Base-by-base conservation (phyloP, 2,113 vertebrate species). In the Lepisosteus oculatus region DNA sequence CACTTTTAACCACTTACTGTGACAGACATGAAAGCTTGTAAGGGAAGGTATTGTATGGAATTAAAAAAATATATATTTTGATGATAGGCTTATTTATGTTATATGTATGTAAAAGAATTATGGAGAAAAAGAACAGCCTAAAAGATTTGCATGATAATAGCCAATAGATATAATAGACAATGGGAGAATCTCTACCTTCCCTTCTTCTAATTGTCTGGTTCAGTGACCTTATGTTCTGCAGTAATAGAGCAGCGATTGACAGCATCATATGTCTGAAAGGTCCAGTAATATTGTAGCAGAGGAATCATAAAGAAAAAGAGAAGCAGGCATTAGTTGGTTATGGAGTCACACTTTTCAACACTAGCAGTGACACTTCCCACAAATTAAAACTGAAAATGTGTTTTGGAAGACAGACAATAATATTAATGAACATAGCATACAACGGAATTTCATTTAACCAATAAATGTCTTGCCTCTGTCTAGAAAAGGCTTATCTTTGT, bases 171-270 rank as follows among this genome's bases (percentile, higher is more conserved):
- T 29, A 29, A 29, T 29, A n/a, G 64, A 66, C 43, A 66, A 47
- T 15, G 8, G 13, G 45, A 15, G 64, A 47, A 45, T 42, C 64
- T 66, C 64, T 6, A 8, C 43, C 13, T 45, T 66, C 43, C 64
- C 43, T 47, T 66, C 43, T 66, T 45, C 3, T 65, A 8, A 43
- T 44, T 15, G 64, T 45, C 3, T 66, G 43, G 64, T 66, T 66
- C 64, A 66, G 64, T 66, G 64, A 66, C 64, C 64, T 66, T 66
- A 42, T 66, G 14, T 44, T 66, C 64, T 66, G 64, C 45, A 66
- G 15, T 66, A 14, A 47, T 66, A 47, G 64, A 12, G 13, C n/a
- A 12, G 14, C 45, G 64, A 66, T 66, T 66, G 64, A 66, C 64
- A 66, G 64, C 64, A 66, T 66, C 43, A 66, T 66, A 43, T 44